Percentiles rank a stretch among this genome's conserved stretches.
Conservation (phyloP, 2,113 vertebrate species). For the Gallinago undulata region DNA sequence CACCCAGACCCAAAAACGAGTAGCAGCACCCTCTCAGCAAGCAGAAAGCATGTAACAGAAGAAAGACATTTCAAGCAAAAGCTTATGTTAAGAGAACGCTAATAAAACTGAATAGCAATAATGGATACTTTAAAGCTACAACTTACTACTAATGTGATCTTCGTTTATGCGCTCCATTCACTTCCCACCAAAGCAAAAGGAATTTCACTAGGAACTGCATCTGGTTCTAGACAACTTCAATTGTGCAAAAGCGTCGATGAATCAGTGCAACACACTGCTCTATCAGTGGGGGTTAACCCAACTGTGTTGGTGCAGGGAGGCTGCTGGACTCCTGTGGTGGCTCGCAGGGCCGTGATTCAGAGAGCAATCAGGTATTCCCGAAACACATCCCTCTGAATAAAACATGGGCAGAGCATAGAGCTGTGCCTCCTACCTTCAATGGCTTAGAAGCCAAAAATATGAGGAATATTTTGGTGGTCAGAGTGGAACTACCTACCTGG, state of each 20-base stretch:
- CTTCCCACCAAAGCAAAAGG: not conserved
- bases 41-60: not conserved
- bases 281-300: not conserved
- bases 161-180: not conserved
- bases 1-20: not conserved
- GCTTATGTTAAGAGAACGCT: not conserved
- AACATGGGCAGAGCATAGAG: not conserved
- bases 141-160: not conserved
- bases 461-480: not conserved
- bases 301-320: fast-evolving
- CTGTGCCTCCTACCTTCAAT: not conserved
- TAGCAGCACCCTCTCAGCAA: not conserved
- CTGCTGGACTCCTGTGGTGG: not conserved
- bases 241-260: not conserved
- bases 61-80: not conserved
- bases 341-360: fast-evolving
- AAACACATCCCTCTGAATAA: not conserved
- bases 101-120: not conserved
- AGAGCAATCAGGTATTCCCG: not conserved
- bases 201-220: not conserved
- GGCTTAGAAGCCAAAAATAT: not conserved
- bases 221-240: not conserved
- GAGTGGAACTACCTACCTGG: not conserved
- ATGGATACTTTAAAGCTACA: not conserved
- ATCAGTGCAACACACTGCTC: not conserved